These are phyloP conservation scores for Odontomachus brunneus DNA, from an alignment of 1,140 invertebrate genomes.

Conservation along the genomic window DNA sequence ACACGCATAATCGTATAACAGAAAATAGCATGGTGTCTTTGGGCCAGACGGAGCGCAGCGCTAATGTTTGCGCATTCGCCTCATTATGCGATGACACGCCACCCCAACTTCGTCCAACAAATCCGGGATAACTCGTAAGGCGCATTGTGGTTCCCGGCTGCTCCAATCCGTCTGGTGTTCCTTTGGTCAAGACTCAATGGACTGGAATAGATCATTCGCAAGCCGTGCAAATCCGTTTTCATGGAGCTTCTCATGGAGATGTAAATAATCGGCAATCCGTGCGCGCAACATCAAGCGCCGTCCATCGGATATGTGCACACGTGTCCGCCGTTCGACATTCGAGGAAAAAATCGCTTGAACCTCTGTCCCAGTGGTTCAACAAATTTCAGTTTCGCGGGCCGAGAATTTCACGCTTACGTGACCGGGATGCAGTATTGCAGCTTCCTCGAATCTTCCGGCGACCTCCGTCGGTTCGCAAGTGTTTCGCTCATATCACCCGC, in stretches of 20 bases:
- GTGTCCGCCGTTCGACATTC: not conserved
- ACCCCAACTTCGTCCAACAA: not conserved
- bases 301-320: not conserved
- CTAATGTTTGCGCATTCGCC: not conserved
- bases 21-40: not conserved
- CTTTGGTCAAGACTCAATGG: not conserved
- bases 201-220: not conserved
- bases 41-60: not conserved
- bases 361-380: slow-evolving; percentile 26
- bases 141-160: not conserved
- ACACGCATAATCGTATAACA: not conserved
- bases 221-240: not conserved
- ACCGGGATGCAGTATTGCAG: slow-evolving; percentile 40
- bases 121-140: slow-evolving; percentile 14
- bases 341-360: slow-evolving; percentile 61
- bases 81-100: slow-evolving; percentile 1
- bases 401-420: slow-evolving; percentile 67
- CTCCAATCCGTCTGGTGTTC: not conserved
- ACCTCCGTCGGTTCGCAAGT: not conserved
- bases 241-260: not conserved
- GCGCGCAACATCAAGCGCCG: not conserved
- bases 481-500: slow-evolving; percentile 30
- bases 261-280: not conserved
- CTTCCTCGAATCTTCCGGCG: slow-evolving; percentile 30
- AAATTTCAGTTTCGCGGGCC: slow-evolving; percentile 51